Evolutionary conservation across 2,888 invertebrate genomes (phyloP).

Genomic region (Heliconius sara): DNA sequence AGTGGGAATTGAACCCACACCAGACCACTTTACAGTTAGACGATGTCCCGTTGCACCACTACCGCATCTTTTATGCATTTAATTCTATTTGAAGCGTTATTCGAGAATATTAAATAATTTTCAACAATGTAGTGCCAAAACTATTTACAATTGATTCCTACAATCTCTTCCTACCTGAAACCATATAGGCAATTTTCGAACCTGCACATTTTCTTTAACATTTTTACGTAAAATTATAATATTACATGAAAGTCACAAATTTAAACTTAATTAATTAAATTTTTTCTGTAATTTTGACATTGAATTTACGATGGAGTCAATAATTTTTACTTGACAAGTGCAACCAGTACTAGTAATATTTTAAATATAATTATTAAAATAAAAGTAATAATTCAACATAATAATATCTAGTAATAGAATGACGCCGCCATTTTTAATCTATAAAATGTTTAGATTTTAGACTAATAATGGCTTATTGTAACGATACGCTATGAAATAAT

Average conservation of each 20-base stretch:
- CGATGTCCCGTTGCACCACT: too few relatives aligned
- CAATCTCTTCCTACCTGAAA: constrained; percentile 17
- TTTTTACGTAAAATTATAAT: neutral
- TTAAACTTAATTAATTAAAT: neutral
- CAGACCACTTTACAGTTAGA: too few relatives aligned
- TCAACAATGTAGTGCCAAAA: constrained; percentile 65
- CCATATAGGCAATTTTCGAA: neutral
- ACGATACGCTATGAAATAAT: neutral
- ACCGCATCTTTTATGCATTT: too few relatives aligned
- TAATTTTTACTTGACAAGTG: neutral
- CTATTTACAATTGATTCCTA: constrained; percentile 31
- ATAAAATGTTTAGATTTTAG: neutral
- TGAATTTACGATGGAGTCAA: neutral
- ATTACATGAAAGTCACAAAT: neutral
- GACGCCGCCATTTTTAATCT: constrained; percentile 6
- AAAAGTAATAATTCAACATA: neutral
- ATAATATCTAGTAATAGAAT: neutral
- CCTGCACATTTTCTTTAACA: neutral
- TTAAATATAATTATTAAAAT: neutral
- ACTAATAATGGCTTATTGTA: constrained; percentile 1
- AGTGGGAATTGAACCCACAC: too few relatives aligned
- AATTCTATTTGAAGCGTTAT: too few relatives aligned
- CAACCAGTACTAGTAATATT: neutral
- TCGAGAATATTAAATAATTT: neutral
- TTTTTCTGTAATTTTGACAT: neutral